phyloP scores from a whole-genome alignment of 2,113 vertebrate genomes.

The Elgaria multicarinata region DNA sequence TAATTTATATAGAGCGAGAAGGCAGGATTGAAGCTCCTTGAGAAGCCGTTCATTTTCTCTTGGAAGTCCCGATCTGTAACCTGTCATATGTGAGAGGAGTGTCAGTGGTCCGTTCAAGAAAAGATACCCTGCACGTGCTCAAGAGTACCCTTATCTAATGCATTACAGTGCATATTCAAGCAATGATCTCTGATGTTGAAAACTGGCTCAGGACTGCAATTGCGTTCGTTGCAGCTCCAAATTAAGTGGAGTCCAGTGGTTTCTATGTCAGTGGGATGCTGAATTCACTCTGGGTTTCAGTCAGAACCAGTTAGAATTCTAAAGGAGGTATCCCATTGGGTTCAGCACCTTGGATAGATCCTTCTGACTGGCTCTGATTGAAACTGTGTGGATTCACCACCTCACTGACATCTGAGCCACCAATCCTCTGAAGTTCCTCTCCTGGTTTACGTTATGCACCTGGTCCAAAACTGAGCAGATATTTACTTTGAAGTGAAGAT shows the following conservation, averaged over 20 bases:
- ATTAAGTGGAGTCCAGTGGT: no score
- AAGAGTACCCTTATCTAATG: not conserved
- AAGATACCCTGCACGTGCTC: not conserved
- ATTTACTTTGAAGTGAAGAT: not conserved
- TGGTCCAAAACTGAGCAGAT: not conserved
- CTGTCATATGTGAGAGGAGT: not conserved
- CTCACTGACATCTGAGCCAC: not conserved
- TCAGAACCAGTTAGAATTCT: no score
- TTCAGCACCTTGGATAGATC: no score
- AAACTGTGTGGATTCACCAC: no score
- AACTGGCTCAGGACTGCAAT: not conserved
- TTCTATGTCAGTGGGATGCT: no score
- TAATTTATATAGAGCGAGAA: not conserved
- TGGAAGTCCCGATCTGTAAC: not conserved
- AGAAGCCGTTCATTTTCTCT: not conserved
- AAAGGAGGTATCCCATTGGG: no score
- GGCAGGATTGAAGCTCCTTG: not conserved
- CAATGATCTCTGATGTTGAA: not conserved
- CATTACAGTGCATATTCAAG: not conserved
- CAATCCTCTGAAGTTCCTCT: not conserved
- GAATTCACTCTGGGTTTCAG: no score
- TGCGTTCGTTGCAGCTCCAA: not conserved
- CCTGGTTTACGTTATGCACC: not conserved
- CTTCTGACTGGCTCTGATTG: no score
- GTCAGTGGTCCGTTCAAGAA: not conserved